Evolutionary conservation across 2,888 invertebrate genomes (phyloP).

Genomic region (Glyphotaelius pellucidus): DNA sequence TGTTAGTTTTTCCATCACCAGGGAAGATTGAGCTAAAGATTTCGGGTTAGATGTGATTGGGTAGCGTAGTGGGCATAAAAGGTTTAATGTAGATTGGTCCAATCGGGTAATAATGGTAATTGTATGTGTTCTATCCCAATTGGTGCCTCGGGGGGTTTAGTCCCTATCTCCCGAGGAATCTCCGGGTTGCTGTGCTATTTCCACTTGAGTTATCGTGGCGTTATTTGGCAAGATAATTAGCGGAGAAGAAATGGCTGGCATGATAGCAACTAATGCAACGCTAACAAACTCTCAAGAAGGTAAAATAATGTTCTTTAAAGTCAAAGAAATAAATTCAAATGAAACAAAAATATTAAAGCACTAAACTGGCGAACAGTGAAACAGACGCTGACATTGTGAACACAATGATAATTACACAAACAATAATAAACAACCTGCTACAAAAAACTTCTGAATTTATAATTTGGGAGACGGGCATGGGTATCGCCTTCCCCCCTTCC

Average conservation of each 20-base stretch:
- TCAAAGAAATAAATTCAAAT: too few species aligned
- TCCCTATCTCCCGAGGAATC: neutral
- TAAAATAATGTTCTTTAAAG: neutral
- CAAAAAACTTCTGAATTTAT: too few species aligned
- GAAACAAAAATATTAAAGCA: too few species aligned
- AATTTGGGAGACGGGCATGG: too few species aligned
- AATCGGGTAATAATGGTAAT: constrained; percentile 29
- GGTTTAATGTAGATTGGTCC: constrained; percentile 19
- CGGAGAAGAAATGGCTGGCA: neutral
- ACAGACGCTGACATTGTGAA: too few species aligned
- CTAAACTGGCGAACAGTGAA: neutral
- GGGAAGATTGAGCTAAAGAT: neutral
- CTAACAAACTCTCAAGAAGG: neutral
- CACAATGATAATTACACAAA: too few species aligned
- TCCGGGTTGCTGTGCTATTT: neutral
- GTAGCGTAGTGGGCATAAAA: constrained; percentile 10
- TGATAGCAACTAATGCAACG: neutral
- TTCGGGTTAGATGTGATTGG: neutral
- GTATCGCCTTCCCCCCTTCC: too few species aligned
- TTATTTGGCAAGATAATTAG: neutral
- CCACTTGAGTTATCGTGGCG: neutral
- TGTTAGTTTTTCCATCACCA: neutral
- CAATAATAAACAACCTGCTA: too few species aligned
- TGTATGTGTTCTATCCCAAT: constrained; percentile 4
- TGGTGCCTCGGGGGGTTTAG: neutral